phyloP scores from a whole-genome alignment of 2,113 vertebrate species.

The Xiphophorus hellerii region DNA sequence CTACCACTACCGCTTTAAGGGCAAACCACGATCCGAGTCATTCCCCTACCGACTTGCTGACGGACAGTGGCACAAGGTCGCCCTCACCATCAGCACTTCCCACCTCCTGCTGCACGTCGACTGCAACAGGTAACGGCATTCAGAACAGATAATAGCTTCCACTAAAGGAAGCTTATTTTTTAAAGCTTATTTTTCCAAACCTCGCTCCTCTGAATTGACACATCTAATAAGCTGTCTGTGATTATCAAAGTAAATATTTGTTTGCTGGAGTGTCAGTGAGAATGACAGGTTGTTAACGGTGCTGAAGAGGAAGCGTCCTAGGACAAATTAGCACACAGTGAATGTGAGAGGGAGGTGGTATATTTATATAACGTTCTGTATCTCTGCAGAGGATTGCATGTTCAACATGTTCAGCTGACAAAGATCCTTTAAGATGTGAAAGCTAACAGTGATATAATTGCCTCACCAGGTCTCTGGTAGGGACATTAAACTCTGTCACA shows the following conservation, averaged over 20 bases:
- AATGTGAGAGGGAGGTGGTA: background rate
- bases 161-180: slow-evolving; percentile 19
- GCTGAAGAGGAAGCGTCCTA: slow-evolving; percentile 20
- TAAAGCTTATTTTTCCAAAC: slow-evolving; percentile 40
- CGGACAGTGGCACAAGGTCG: slow-evolving; percentile 91
- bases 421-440: slow-evolving; percentile 45
- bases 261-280: slow-evolving; percentile 23
- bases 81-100: slow-evolving; percentile 88
- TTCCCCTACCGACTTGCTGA: slow-evolving; percentile 94
- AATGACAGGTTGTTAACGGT: slow-evolving; percentile 41
- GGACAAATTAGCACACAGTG: slow-evolving; percentile 38
- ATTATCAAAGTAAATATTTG: slow-evolving; percentile 61
- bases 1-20: slow-evolving; percentile 89
- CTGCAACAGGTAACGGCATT: slow-evolving; percentile 88
- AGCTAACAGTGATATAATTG: slow-evolving; percentile 54
- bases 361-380: slow-evolving; percentile 15
- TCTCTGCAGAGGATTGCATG: background rate
- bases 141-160: background rate
- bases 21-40: slow-evolving; percentile 88
- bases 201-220: slow-evolving; percentile 32
- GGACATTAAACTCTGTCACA: slow-evolving; percentile 37
- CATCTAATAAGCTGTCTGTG: slow-evolving; percentile 54
- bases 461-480: slow-evolving; percentile 39
- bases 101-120: slow-evolving; percentile 91
- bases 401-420: slow-evolving; percentile 2